Evolutionary conservation across 1,140 invertebrate genomes (phyloP), one percentile per base, ranked within the genome.

Genomic region (Diploscapter pachys): DNA sequence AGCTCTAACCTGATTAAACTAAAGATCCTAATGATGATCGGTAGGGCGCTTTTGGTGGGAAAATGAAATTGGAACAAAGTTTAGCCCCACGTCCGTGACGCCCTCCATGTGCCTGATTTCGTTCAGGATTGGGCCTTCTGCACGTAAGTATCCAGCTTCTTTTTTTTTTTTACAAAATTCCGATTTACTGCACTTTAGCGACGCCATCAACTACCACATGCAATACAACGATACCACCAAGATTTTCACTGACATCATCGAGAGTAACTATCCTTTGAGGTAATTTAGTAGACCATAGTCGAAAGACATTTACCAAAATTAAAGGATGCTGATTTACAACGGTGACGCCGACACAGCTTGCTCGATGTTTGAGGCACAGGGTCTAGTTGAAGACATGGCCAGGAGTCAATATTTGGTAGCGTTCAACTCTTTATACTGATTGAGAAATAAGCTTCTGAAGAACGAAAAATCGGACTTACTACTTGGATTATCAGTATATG

Each of bases 281-380:
- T 80, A 86, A 80, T 31, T 31, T 31, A 31, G 31, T 31, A 31
- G 1, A 31, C 31, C 31, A 31, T 31, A 31, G 31, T 31, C 31
- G 31, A 31, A 31, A 31, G 31, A 31, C n/a, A 49, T 69, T 5
- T 48, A 69, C n/a, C 52, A 8, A 51, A 54, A 6, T 2, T 52
- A 52, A 4, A 66, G 73, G 2, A 83, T 85, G 8, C 63, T 89
- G 53, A 82, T 89, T 13, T 89, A 89, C 82, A 89, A 89, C 80
- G 88, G 88, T 5, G 88, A 89, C 81, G 83, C 88, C n/a, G 88
- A 89, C 77, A 88, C 88, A 85, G 87, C 87, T 0, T 89, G 88
- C 79, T 88, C 88, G 75, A 89, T 88, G 77, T 82, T 89, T 3
- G 88, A 88, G 62, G 88, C 88, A 77, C 84, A 89, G 80, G 89